These are phyloP conservation scores for Pantala flavescens DNA, from an alignment of 1,140 invertebrate genomes.

Conservation along the genomic window DNA sequence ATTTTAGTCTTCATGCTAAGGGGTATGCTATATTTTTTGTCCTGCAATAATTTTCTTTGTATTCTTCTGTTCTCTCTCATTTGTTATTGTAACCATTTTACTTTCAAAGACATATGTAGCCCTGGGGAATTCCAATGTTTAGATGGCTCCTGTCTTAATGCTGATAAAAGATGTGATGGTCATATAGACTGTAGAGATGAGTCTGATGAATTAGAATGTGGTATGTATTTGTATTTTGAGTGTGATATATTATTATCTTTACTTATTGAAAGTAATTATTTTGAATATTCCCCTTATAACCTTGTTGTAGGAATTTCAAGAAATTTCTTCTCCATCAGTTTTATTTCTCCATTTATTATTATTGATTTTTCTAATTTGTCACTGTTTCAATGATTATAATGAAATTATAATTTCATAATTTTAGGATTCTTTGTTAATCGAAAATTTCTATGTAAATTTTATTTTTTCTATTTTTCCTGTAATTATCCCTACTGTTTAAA, in stretches of 20 bases:
- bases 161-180: slow-evolving; percentile 52
- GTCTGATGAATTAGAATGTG: slow-evolving; percentile 58
- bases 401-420: no score
- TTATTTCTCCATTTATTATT: no score
- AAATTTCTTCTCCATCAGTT: no score
- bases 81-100: slow-evolving; percentile 7
- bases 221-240: slow-evolving; percentile 14
- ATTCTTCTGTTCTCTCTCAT: background rate
- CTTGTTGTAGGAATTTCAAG: no score
- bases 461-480: slow-evolving; percentile 17
- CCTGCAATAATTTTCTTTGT: background rate
- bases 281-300: no score
- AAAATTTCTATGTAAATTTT: no score
- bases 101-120: slow-evolving; percentile 2
- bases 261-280: no score
- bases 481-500: slow-evolving; percentile 13
- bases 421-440: no score
- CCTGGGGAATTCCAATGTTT: slow-evolving; percentile 41
- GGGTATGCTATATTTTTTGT: slow-evolving; percentile 20
- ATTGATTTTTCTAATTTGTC: no score
- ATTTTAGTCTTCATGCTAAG: no score
- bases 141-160: slow-evolving; percentile 44
- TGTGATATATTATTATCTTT: no score
- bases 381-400: no score
- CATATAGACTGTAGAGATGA: slow-evolving; percentile 55